These are phyloP conservation scores for Notodonta dromedarius DNA, from an alignment of 2,888 invertebrate species.

Conservation along the genomic window DNA sequence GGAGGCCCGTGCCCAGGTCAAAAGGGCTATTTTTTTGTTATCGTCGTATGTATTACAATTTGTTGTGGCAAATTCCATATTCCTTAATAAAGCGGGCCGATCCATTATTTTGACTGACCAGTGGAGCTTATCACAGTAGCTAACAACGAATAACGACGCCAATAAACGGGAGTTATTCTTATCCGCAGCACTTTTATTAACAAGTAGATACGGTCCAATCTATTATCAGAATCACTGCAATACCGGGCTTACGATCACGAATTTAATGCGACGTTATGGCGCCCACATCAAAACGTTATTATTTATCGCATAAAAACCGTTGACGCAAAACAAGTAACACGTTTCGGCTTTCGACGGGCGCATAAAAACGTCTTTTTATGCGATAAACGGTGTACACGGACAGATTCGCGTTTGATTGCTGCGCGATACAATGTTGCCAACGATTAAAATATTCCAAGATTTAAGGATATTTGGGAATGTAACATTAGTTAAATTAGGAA, in stretches of 20 bases:
- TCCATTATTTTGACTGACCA: not conserved
- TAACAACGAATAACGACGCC: not conserved
- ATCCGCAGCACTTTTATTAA: conserved; percentile 3
- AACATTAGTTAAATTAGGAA: no score
- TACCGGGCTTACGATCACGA: conserved; percentile 50
- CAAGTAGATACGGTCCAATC: conserved; percentile 26
- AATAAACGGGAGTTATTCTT: not conserved
- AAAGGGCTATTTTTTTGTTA: no score
- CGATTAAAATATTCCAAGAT: not conserved
- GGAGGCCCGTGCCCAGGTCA: no score
- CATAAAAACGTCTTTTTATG: conserved; percentile 55
- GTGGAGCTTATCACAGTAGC: not conserved
- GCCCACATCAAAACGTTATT: conserved; percentile 71
- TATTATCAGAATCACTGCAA: conserved; percentile 45
- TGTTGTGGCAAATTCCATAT: no score
- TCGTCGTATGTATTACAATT: no score
- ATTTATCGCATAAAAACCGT: conserved; percentile 67
- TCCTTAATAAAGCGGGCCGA: not conserved
- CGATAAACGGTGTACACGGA: conserved; percentile 21
- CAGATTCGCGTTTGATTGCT: conserved; percentile 29
- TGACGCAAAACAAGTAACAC: conserved; percentile 69
- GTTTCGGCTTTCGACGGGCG: conserved; percentile 53
- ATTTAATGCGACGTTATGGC: conserved; percentile 60
- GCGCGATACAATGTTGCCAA: conserved; percentile 9
- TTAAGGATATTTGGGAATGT: no score